Base-by-base conservation (phyloP, 2,113 vertebrate species). In the Boulengeromyrus knoepffleri region DNA sequence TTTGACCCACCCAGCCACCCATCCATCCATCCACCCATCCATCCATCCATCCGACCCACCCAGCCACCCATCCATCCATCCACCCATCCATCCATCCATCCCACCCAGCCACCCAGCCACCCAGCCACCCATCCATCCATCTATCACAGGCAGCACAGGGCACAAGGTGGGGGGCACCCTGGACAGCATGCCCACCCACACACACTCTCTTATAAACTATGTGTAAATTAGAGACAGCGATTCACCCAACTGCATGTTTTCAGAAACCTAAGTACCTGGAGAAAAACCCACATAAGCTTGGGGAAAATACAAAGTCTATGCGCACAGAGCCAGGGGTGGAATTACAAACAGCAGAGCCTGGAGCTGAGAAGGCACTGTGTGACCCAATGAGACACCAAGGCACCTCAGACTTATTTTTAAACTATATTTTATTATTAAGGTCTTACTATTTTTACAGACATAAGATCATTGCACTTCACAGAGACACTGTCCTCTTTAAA, bases 91-190 rank as follows among this genome's bases (percentile, higher is more conserved):
- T 1, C 50, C 12, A 52, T 3, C 50, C 0, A 3, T 13, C 12
- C 50, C 12, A 52, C 1, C 50, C 0, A 3, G 3, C 12, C 49
- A 49, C 1, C 47, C 47, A 47, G 0, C 46, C 49, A 52, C 0
- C 50, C 13, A 15, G 0, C 49, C 49, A 13, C 0, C 0, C 49
- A 52, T 0, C 3, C 0, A 17, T 0, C 50, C 50, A 52, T 1
- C 15, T 77, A 36, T 77, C 31, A 1, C 31, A 36, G 31, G 5
- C 31, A 36, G 74, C 36, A 77, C 31, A 77, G 74, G 36, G 27
- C 13, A 39, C 31, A 6, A 36, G 31, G 15, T 36, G 3, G 31
- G 70, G 27, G 27, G 15, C 13, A 17, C 27, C 39, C 62, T 88
- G 31, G 27, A 21, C 74, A 46, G 31, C 42, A 27, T 87, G 47